Evolutionary conservation across 2,888 invertebrate species (phyloP).

Genomic region (Agriopis leucophaearia): DNA sequence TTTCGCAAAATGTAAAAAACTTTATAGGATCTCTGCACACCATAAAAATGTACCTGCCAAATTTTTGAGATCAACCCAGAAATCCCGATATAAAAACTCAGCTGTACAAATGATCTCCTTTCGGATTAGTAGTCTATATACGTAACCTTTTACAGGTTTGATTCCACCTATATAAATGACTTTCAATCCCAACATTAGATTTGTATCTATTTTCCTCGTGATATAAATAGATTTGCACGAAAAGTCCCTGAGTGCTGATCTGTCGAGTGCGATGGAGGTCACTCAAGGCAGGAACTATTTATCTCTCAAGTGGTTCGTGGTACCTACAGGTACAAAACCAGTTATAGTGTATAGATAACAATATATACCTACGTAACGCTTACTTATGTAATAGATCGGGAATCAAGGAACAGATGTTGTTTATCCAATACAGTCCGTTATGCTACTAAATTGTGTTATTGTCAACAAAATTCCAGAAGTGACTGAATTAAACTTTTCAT

Average conservation of each 20-base stretch:
- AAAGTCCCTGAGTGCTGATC: constrained; percentile 5
- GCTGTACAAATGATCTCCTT: too few species aligned
- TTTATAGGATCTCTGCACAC: too few species aligned
- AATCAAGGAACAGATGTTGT: constrained; percentile 8
- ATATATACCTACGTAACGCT: constrained; percentile 7
- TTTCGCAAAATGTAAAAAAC: too few species aligned
- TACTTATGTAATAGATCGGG: constrained; percentile 21
- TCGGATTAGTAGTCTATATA: too few species aligned
- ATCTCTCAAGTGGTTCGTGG: constrained; percentile 21
- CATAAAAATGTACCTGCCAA: too few species aligned
- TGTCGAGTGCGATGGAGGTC: constrained; percentile 11
- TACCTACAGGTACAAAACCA: background rate
- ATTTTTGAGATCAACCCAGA: too few species aligned
- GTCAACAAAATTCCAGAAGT: too few species aligned
- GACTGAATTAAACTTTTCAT: too few species aligned
- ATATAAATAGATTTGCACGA: constrained; percentile 21
- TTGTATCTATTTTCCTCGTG: constrained; percentile 17
- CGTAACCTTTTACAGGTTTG: too few species aligned
- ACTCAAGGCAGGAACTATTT: constrained; percentile 12
- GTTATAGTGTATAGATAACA: background rate
- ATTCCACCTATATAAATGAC: too few species aligned
- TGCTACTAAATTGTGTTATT: too few species aligned
- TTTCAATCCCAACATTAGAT: background rate
- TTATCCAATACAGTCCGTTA: background rate
- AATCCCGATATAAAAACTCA: too few species aligned